Conservation (phyloP, 2,113 vertebrate genomes). For the Periophthalmodon schlosseri region DNA sequence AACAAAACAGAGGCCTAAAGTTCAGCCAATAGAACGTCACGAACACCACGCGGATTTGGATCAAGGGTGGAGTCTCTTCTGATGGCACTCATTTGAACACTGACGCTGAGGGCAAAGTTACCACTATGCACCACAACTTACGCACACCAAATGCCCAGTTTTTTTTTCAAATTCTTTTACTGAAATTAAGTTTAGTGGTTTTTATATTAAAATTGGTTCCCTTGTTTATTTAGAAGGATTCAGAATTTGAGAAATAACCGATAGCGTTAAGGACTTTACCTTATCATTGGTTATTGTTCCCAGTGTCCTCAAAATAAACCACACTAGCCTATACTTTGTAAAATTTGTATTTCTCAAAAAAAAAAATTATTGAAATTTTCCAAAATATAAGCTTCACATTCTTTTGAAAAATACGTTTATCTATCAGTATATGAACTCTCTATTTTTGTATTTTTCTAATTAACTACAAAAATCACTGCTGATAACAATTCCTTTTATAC, state of each 20-base stretch:
- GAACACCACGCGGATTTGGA: neutral
- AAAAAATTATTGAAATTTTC: neutral
- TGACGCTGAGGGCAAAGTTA: neutral
- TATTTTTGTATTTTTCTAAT: neutral
- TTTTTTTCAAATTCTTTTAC: neutral
- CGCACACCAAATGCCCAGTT: neutral
- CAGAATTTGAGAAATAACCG: neutral
- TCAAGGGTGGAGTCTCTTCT: too few relatives aligned
- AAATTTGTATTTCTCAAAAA: neutral
- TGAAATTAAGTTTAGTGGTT: neutral
- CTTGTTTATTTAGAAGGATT: neutral
- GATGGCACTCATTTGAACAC: neutral
- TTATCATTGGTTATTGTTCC: neutral
- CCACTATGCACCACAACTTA: neutral
- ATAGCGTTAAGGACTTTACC: neutral
- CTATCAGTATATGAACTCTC: neutral
- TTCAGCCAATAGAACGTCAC: neutral
- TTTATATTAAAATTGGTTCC: neutral
- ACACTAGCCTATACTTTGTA: neutral
- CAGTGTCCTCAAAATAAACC: neutral
- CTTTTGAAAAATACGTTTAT: neutral
- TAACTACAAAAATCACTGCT: constrained; percentile 7
- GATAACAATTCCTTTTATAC: neutral
- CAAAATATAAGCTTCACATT: neutral
- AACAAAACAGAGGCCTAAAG: constrained; percentile 77